phyloP scores from a whole-genome alignment of 2,888 invertebrate species.

The Drosophila basisetae region DNA sequence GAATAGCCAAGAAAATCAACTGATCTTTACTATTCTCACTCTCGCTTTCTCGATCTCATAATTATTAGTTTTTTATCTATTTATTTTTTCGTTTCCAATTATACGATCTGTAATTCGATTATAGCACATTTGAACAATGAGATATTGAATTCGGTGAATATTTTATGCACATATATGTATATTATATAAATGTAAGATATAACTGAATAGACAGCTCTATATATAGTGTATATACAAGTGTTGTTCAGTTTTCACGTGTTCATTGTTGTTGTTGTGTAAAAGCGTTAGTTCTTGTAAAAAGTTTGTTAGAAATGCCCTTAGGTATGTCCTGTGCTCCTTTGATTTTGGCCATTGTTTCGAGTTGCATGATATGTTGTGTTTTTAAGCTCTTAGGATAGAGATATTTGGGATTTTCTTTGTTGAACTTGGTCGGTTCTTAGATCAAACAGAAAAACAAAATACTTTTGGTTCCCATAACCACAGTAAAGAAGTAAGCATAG shows the following conservation, averaged over 20 bases:
- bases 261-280: slow-evolving; percentile 37
- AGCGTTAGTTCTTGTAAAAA: slow-evolving; percentile 70
- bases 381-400: slow-evolving; percentile 71
- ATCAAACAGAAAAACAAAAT: slow-evolving; percentile 20
- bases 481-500: slow-evolving; percentile 54
- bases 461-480: slow-evolving; percentile 62
- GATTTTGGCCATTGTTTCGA: slow-evolving; percentile 60
- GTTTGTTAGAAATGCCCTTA: slow-evolving; percentile 71
- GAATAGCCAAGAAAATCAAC: slow-evolving; percentile 19
- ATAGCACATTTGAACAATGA: slow-evolving; percentile 14
- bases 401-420: slow-evolving; percentile 19
- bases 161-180: slow-evolving; percentile 12
- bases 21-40: slow-evolving; percentile 14
- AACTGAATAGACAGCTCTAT: slow-evolving; percentile 48
- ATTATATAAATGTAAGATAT: slow-evolving; percentile 24
- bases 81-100: background rate
- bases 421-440: slow-evolving; percentile 35
- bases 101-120: background rate
- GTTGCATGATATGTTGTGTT: slow-evolving; percentile 48
- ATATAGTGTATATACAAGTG: slow-evolving; percentile 70
- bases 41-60: background rate
- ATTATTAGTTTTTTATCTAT: background rate
- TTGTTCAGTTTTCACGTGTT: slow-evolving; percentile 33
- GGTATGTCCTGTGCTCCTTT: slow-evolving; percentile 50
- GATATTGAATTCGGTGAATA: slow-evolving; percentile 40